A percentile compares a stretch with the other conserved stretches of the same genome.
phyloP scores from a whole-genome alignment of 2,888 invertebrate species.

The Drosophila mayaguana region DNA sequence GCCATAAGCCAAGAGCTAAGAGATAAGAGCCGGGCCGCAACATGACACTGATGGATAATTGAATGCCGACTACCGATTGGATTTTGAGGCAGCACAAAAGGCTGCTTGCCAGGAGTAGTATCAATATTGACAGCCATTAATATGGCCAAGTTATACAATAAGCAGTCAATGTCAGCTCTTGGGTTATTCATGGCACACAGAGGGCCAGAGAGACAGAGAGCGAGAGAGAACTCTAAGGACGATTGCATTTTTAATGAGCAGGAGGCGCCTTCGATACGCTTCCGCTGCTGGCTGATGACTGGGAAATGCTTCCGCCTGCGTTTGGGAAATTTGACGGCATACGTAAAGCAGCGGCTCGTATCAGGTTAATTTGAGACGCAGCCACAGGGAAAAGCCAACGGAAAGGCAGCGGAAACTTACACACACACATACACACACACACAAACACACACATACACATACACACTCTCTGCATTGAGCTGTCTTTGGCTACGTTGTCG shows the following conservation, averaged over 20 bases:
- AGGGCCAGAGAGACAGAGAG: neutral
- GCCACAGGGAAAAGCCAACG: slow-evolving; percentile 62
- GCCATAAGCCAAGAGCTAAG: neutral
- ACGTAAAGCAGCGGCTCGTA: slow-evolving; percentile 49
- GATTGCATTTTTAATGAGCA: slow-evolving; percentile 80
- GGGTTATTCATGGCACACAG: slow-evolving; percentile 16
- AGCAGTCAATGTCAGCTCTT: slow-evolving; percentile 29
- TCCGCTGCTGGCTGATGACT: slow-evolving; percentile 68
- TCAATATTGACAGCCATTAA: slow-evolving; percentile 74
- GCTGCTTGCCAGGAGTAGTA: slow-evolving; percentile 35
- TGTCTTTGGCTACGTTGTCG: slow-evolving; percentile 32
- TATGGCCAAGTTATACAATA: slow-evolving; percentile 70
- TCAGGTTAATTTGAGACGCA: slow-evolving; percentile 75
- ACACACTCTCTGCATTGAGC: slow-evolving; percentile 2
- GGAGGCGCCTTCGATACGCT: slow-evolving; percentile 68
- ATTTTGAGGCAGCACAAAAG: slow-evolving; percentile 31
- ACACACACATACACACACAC: slow-evolving; percentile 28
- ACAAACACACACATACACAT: neutral
- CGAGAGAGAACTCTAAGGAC: slow-evolving; percentile 30
- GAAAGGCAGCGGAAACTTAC: slow-evolving; percentile 56
- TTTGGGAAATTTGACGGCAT: slow-evolving; percentile 69
- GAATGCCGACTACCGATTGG: slow-evolving; percentile 28
- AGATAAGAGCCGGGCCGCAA: slow-evolving; percentile 2
- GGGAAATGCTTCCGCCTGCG: slow-evolving; percentile 69
- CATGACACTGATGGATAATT: slow-evolving; percentile 19